A percentile compares a stretch with the other conserved stretches of the same genome.
Evolutionary conservation across 2,797 vertebrate species (phyloP).

Genomic region (Echeneis naucrates): DNA sequence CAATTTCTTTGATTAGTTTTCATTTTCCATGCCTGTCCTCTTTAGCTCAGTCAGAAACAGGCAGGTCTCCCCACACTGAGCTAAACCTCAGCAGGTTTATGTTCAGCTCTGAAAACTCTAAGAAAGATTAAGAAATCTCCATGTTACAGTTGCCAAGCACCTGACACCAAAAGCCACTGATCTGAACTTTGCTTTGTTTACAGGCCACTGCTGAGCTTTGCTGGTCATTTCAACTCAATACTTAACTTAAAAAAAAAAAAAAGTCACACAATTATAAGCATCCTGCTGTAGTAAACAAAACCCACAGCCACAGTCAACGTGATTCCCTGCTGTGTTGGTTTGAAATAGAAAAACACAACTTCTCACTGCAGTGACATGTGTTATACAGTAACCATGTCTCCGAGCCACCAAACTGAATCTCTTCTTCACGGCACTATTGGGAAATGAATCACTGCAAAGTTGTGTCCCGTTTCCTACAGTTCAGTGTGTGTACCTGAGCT

Average conservation of each 20-base stretch:
- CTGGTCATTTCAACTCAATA: conserved; percentile 4
- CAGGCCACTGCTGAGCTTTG: conserved; percentile 15
- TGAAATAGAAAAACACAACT: background rate
- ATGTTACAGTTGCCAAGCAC: conserved; percentile 46
- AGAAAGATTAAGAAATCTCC: conserved; percentile 69
- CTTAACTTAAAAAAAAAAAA: conserved; percentile 7
- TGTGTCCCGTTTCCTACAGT: conserved; percentile 38
- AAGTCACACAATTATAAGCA: conserved; percentile 7
- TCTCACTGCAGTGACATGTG: background rate
- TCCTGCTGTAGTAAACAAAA: background rate
- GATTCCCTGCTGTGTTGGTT: background rate
- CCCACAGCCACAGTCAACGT: background rate
- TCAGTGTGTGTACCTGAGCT: conserved; percentile 22
- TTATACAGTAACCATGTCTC: background rate
- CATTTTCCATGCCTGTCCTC: too few species aligned
- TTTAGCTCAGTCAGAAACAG: background rate
- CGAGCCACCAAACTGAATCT: background rate
- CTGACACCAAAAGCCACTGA: conserved; percentile 37
- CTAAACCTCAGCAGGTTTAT: conserved; percentile 33
- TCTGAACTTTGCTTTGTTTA: conserved; percentile 51
- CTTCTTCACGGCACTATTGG: conserved; percentile 40
- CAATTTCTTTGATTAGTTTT: background rate
- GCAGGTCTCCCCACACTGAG: conserved; percentile 3
- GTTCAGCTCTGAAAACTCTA: conserved; percentile 54
- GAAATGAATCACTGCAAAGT: conserved; percentile 65